Base-by-base conservation (phyloP, 2,888 invertebrate genomes). In the Acrocera orbiculus region DNA sequence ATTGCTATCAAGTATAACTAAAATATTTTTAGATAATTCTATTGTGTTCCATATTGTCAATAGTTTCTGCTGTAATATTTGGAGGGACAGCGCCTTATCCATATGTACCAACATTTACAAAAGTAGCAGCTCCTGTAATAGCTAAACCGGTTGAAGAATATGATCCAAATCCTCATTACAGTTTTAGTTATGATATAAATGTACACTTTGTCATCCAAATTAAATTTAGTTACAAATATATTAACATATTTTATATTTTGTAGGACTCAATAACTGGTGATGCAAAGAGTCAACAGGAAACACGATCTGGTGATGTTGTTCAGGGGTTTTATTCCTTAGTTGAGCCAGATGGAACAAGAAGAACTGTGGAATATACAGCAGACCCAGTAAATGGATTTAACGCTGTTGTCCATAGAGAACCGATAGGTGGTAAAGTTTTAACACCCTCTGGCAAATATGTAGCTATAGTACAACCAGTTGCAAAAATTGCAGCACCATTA, bases 361-460 rank as follows among this genome's bases (percentile, higher is more conserved):
- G 68, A 39, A 56, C 63, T 44, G 69, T 69, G 10, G 66, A 68
- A 46, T 69, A 69, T 53, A 64, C 64, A 33, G 66, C 69, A 32
- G 68, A 69, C 53, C 67, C 67, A 28, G 57, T 65, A 36, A 62
- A 68, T 45, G 69, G 68, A 31, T 69, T 69, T 61, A 68, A 69
- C 46, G 68, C 68, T 37, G 64, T 68, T 27, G 69, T 69, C 13
- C 63, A 60, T 44, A 62, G 61, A 32, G 62, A 64, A 46, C 64
- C 65, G 13, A 47, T 63, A 6, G 58, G 50, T 4, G 54, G 53
- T 4, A 61, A 63, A 47, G 58, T 56, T 9, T 50, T 58, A 23
- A 55, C 57, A 20, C 53, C 52, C 40, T 38, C 46, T 29, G 47
- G 49, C 9, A 47, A 48, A 35, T 43, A 47, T 16, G 42, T 46